phyloP scores from a whole-genome alignment of 2,797 vertebrate species.

The Hippoglossus hippoglossus region DNA sequence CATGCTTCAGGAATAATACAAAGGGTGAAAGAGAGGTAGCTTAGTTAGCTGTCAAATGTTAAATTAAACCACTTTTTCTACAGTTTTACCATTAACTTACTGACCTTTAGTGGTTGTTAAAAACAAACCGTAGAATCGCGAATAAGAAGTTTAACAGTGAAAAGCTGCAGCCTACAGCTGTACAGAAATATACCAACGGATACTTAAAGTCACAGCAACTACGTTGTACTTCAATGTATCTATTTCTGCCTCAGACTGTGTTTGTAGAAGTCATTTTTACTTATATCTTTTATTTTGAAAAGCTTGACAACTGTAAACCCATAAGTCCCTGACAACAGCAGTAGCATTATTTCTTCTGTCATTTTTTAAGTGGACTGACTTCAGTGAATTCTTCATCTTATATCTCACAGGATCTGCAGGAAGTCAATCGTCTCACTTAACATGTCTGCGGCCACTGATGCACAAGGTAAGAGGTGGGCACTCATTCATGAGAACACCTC shows the following conservation, averaged over 20 bases:
- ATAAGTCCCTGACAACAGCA: neutral
- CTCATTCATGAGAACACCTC: neutral
- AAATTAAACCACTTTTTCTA: neutral
- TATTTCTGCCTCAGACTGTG: neutral
- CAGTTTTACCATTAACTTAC: neutral
- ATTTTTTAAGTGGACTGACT: neutral
- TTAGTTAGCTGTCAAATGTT: conserved; percentile 14
- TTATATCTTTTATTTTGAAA: neutral
- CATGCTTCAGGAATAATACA: conserved; percentile 51
- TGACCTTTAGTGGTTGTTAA: neutral
- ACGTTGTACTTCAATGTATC: neutral
- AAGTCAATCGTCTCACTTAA: conserved; percentile 5
- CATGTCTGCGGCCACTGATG: conserved; percentile 52
- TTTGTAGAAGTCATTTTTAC: neutral
- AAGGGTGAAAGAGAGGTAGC: conserved; percentile 25
- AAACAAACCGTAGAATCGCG: neutral
- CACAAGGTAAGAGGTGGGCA: conserved; percentile 57
- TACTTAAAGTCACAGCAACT: neutral
- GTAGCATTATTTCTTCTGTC: neutral
- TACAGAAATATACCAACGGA: neutral
- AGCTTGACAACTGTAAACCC: no score
- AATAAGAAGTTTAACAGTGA: neutral
- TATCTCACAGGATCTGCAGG: conserved; percentile 2
- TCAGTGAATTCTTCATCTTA: neutral
- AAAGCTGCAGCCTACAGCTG: neutral